These are phyloP conservation scores for Noctilio leporinus DNA, from an alignment of 2,113 vertebrate species.

Conservation along the genomic window DNA sequence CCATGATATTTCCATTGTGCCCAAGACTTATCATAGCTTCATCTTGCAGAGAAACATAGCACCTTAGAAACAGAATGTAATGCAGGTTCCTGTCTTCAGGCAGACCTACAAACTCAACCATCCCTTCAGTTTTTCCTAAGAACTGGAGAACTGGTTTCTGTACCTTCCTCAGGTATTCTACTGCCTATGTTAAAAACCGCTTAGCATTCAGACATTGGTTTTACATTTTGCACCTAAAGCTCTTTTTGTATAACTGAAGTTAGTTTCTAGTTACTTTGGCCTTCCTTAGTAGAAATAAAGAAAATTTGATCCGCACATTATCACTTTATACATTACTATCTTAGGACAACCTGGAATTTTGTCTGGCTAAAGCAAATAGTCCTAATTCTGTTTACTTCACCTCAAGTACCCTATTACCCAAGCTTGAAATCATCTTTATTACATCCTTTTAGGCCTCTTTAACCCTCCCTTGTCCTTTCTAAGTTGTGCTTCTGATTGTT, in stretches of 20 bases:
- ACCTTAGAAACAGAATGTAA: background rate
- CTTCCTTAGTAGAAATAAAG: slow-evolving; percentile 14
- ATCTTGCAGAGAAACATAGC: background rate
- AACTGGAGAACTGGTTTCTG: background rate
- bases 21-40: background rate
- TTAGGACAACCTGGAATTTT: slow-evolving; percentile 63
- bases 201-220: background rate
- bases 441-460: background rate
- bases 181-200: background rate
- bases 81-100: background rate
- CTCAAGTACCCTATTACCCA: slow-evolving; percentile 51
- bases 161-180: background rate
- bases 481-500: background rate
- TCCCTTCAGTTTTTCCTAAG: background rate
- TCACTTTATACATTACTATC: slow-evolving; percentile 41
- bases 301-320: slow-evolving; percentile 56
- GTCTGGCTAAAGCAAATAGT: slow-evolving; percentile 57
- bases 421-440: slow-evolving; percentile 47
- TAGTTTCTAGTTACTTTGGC: slow-evolving; percentile 56
- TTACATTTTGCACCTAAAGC: background rate
- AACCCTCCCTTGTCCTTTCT: slow-evolving; percentile 4
- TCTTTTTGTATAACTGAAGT: slow-evolving; percentile 19
- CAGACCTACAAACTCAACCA: background rate
- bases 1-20: background rate
- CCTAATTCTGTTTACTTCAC: slow-evolving; percentile 55